Percentiles rank a stretch among this genome's conserved stretches.
Conservation (phyloP, 1,140 invertebrate species). For the Drosophila obscura region DNA sequence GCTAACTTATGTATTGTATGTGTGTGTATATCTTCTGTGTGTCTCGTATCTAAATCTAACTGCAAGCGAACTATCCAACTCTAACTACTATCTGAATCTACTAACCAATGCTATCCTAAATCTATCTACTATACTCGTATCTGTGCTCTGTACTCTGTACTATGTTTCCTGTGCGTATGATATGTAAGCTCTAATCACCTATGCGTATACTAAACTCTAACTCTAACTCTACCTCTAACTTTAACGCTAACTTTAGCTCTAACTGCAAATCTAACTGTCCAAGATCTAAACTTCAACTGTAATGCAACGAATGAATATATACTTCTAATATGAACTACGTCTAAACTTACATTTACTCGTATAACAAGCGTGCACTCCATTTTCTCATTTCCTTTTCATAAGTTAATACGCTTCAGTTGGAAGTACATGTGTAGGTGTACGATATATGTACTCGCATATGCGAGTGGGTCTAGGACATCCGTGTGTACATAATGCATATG, state of each 20-base stretch:
- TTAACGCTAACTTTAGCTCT: conserved; percentile 35
- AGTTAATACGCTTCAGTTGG: conserved; percentile 19
- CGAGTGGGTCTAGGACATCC: too few species aligned
- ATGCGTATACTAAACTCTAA: conserved; percentile 12
- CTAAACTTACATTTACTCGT: conserved; percentile 9
- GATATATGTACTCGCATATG: neutral
- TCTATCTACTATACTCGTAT: conserved; percentile 51
- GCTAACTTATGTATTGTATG: conserved; percentile 28
- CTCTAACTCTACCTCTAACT: conserved; percentile 15
- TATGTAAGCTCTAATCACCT: conserved; percentile 35
- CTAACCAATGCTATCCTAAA: conserved; percentile 48
- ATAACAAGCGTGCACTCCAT: conserved; percentile 51
- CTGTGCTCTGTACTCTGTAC: conserved; percentile 53
- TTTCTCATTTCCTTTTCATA: conserved; percentile 43
- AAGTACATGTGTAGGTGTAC: neutral
- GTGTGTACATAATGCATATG: conserved; percentile 1
- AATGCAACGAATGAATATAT: conserved; percentile 55
- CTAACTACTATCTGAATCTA: conserved; percentile 21
- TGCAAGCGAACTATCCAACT: conserved; percentile 43
- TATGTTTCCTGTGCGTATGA: conserved; percentile 67
- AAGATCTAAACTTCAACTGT: conserved; percentile 34
- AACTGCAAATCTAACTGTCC: conserved; percentile 48
- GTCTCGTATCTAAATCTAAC: conserved; percentile 46
- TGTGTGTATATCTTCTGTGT: conserved; percentile 57
- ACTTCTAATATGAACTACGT: conserved; percentile 12